Evolutionary conservation across 1,140 invertebrate genomes (phyloP).

Genomic region (Choristoneura fumiferana): DNA sequence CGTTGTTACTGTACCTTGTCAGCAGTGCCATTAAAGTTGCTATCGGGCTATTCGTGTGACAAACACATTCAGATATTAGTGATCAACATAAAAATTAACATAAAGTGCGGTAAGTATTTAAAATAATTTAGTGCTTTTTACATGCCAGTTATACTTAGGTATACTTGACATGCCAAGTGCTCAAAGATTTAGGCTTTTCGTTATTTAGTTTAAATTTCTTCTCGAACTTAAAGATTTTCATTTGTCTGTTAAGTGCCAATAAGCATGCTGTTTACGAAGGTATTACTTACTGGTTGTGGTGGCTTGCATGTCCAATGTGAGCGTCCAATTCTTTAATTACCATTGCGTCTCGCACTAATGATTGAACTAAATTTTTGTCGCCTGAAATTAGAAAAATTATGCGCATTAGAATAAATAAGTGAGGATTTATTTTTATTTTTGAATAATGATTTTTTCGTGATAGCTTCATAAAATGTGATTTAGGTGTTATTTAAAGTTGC

Average conservation of each 20-base stretch:
- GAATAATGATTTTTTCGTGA: too few species aligned
- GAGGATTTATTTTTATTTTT: too few species aligned
- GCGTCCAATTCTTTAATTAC: conserved; percentile 88
- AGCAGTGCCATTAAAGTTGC: conserved; percentile 91
- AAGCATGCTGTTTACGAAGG: conserved; percentile 34
- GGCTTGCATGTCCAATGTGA: conserved; percentile 73
- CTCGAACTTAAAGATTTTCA: background rate
- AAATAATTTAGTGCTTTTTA: conserved; percentile 22
- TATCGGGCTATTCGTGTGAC: conserved; percentile 86
- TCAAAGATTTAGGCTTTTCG: conserved; percentile 1
- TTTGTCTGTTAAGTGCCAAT: conserved; percentile 19
- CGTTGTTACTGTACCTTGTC: conserved; percentile 87
- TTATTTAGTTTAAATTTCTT: background rate
- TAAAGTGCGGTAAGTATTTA: conserved; percentile 31
- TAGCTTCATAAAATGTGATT: too few species aligned
- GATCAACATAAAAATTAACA: conserved; percentile 53
- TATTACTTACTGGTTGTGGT: conserved; percentile 70
- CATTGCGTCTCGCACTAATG: conserved; percentile 90
- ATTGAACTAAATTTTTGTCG: conserved; percentile 90
- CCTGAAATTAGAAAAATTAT: conserved; percentile 66
- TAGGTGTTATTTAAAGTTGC: too few species aligned
- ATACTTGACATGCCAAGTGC: conserved; percentile 26
- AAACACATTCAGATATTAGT: conserved; percentile 70
- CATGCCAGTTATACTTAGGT: too few species aligned
- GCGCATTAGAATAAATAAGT: background rate